Evolutionary conservation across 1,140 invertebrate species (phyloP).

Genomic region (Tetragonula clypearis): DNA sequence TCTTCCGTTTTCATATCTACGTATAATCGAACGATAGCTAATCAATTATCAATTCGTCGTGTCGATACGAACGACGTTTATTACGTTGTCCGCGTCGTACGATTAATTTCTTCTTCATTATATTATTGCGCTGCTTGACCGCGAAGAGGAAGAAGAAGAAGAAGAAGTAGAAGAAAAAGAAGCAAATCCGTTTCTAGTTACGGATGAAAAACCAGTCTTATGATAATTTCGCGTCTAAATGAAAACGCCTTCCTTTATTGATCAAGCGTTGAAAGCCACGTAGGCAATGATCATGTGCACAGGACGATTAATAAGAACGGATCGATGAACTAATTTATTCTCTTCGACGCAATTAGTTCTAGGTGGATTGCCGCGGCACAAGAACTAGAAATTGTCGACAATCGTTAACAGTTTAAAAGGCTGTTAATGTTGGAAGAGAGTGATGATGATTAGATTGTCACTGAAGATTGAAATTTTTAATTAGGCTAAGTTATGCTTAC

Average conservation of each 20-base stretch:
- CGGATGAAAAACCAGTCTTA: background rate
- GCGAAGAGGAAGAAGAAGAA: background rate
- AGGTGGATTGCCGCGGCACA: constrained; percentile 38
- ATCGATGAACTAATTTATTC: constrained; percentile 51
- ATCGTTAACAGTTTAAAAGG: background rate
- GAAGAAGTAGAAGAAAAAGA: background rate
- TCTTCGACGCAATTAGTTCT: constrained; percentile 60
- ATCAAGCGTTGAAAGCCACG: constrained; percentile 46
- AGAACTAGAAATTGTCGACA: too few species aligned
- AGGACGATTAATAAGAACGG: constrained; percentile 54
- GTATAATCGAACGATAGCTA: background rate
- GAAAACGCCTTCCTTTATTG: constrained; percentile 48
- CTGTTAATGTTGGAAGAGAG: background rate
- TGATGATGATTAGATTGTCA: background rate
- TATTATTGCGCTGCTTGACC: background rate
- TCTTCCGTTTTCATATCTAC: background rate
- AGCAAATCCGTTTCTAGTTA: background rate
- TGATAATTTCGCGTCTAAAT: background rate
- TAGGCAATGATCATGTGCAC: constrained; percentile 5
- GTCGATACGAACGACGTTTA: background rate
- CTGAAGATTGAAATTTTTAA: background rate
- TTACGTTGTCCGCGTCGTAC: background rate
- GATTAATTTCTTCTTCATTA: background rate
- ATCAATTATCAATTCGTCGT: background rate
- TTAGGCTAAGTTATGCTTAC: too few species aligned